Conservation (phyloP, 2,888 invertebrate genomes). For the Pseudococcus jackbeardsleyi region DNA sequence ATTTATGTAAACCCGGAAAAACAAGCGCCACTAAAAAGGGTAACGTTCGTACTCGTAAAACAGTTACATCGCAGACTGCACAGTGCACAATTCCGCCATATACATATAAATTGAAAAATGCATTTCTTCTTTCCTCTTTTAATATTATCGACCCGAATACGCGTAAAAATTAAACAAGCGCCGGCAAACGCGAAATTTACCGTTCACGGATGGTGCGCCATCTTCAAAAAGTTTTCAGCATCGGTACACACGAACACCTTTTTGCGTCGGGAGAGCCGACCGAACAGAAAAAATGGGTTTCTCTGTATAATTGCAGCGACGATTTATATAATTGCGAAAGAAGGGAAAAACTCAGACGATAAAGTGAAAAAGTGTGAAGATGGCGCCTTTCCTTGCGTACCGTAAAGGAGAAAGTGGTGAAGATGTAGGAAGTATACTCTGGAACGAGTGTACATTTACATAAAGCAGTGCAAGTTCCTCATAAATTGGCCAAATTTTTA, state of each 20-base stretch:
- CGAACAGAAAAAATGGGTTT: not conserved
- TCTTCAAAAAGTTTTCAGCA: conserved; percentile 5
- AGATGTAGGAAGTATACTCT: too few relatives aligned
- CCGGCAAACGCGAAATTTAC: not conserved
- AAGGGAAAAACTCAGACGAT: not conserved
- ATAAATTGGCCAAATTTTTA: not conserved
- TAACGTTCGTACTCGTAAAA: conserved; percentile 11
- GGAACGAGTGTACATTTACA: not conserved
- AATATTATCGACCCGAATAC: conserved; percentile 4
- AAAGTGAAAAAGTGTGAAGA: not conserved
- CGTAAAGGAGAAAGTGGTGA: not conserved
- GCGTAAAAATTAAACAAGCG: conserved; percentile 32
- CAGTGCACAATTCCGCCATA: not conserved
- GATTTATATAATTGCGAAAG: conserved; percentile 11
- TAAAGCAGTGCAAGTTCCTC: not conserved
- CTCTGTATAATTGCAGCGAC: not conserved
- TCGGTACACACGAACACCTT: not conserved
- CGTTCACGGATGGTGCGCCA: not conserved
- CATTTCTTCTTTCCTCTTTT: conserved; percentile 3
- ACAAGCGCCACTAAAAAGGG: conserved; percentile 28
- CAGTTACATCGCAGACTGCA: conserved; percentile 16
- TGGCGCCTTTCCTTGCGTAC: not conserved
- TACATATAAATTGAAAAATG: conserved; percentile 15
- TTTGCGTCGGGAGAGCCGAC: not conserved
- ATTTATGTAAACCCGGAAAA: conserved; percentile 32